Conservation (phyloP, 1,140 invertebrate genomes). For the Chionoecetes opilio region DNA sequence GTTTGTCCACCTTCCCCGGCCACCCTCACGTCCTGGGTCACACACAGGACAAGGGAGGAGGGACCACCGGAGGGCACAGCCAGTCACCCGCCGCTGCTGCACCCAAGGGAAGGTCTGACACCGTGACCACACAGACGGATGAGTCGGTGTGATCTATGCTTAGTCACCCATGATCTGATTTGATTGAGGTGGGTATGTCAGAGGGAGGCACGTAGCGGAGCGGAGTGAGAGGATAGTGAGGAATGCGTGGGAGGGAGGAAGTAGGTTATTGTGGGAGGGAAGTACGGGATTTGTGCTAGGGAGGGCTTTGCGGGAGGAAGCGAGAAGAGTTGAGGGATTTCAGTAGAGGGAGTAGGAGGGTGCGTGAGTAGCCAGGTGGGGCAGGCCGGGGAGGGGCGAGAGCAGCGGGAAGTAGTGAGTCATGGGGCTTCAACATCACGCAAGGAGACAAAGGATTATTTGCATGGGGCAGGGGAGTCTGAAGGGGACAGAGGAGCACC, state of each 20-base stretch:
- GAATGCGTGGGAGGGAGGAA: not conserved
- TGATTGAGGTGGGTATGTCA: not conserved
- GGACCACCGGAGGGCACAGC: not conserved
- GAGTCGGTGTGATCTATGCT: not conserved
- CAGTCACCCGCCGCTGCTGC: not conserved
- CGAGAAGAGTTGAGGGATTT: not conserved
- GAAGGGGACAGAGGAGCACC: not conserved
- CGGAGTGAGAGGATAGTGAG: not conserved
- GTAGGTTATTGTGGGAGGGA: not conserved
- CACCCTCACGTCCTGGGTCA: not conserved
- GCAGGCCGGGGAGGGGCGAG: not conserved
- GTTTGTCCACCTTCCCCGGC: not conserved
- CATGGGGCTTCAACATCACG: not conserved
- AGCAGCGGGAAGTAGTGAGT: not conserved
- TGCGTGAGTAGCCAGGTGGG: not conserved
- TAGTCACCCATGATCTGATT: not conserved
- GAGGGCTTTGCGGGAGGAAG: not conserved
- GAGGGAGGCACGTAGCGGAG: not conserved
- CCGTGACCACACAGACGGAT: not conserved
- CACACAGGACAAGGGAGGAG: not conserved
- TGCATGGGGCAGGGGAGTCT: not conserved
- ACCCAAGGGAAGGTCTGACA: not conserved
- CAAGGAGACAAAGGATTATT: constrained; percentile 29
- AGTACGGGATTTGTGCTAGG: not conserved
- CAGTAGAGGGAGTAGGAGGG: not conserved